Evolutionary conservation across 2,888 invertebrate genomes (phyloP), one percentile per base, ranked within the genome.

Genomic region (Epinotia bilunana): DNA sequence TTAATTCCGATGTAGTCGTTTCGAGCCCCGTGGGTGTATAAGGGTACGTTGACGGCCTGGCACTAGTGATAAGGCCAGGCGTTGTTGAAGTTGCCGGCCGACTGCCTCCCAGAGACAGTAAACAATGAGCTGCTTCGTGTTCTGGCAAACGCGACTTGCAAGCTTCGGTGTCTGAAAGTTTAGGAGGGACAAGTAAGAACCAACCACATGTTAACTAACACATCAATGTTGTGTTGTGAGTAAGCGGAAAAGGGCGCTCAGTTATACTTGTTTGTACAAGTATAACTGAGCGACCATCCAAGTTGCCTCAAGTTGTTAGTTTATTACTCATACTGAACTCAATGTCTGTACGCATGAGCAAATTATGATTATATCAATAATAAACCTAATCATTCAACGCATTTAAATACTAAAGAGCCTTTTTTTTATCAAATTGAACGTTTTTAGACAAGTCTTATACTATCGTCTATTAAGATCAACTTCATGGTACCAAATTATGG

Each of bases 51-150:
- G 95, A 90, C 0, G 96, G 96, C 79, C 96, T 92, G 18, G 94
- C 95, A 62, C 94, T 92, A n/a, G 95, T 95, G 60, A 95, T 88
- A 3, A 95, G 87, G 6, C 95, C 95, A 0, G 96, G 95, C 2
- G 95, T 90, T 70, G 91, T 88, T 12, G 91, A 88, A 5, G 91
- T 88, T 1, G 95, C 92, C 9, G 95, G 95, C 61, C 95, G 93
- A 82, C 94, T 91, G 28, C 95, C 96, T 5, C 96, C 96, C 62
- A 98, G 91, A 53, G 97, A 97, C 58, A 98, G 89, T 75, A 98
- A 91, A 84, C 98, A 97, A 81, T 97, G 96, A 0, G 98, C 98
- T 9, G 98, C 98, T 91, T 98, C 98, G 82, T 97, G 97, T 87
- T 98, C 98, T 82, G 96, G 96, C 79, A 96, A 90, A n/a, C 96